A percentile compares a stretch with the other conserved stretches of the same genome.
Evolutionary conservation across 2,797 vertebrate genomes (phyloP).

Genomic region (Gallinago stenura): DNA sequence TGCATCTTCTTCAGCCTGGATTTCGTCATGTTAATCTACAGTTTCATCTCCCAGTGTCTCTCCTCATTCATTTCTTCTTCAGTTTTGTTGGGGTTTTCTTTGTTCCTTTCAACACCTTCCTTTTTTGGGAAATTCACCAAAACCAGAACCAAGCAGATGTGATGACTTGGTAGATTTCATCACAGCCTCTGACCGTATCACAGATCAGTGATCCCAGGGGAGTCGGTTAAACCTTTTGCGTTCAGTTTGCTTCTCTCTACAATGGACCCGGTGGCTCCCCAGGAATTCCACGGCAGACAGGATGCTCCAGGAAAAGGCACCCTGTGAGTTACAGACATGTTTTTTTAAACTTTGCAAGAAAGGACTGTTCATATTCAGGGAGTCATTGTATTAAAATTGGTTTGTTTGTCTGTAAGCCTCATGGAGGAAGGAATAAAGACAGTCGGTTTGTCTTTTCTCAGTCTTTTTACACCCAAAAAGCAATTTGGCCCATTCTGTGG

Average conservation of each 20-base stretch:
- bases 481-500: slow-evolving; percentile 86
- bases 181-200: not conserved
- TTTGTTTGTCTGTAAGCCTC: not conserved
- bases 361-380: not conserved
- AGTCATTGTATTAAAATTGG: not conserved
- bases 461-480: slow-evolving; percentile 67
- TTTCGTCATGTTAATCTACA: not conserved
- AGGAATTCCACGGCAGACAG: not conserved
- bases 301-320: not conserved
- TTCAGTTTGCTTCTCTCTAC: not conserved
- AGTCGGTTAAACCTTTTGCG: not conserved
- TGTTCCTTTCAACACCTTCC: not conserved
- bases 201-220: not conserved
- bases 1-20: not conserved
- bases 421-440: not conserved
- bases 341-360: not conserved
- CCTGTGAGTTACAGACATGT: not conserved
- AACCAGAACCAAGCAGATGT: not conserved
- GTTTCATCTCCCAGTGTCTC: not conserved
- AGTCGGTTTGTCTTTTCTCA: not conserved
- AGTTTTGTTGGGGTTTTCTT: not conserved
- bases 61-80: not conserved
- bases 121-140: not conserved
- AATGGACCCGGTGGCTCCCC: not conserved
- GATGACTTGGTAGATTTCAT: not conserved